Evolutionary conservation across 1,140 invertebrate genomes (phyloP).

Genomic region (Helicoverpa zea): DNA sequence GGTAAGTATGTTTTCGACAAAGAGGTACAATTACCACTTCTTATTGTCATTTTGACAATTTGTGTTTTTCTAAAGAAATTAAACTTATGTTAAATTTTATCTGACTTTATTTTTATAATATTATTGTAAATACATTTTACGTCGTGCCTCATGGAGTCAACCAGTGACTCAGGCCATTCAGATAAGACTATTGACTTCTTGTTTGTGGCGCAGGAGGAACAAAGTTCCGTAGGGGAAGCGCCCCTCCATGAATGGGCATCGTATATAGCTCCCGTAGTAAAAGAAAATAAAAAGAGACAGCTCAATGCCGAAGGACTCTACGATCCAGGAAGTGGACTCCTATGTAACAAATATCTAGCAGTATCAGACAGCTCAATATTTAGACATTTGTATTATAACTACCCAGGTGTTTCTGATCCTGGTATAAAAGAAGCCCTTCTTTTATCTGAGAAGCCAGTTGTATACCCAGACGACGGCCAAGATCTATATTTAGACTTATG

Average conservation of each 20-base stretch:
- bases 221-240: constrained; percentile 40
- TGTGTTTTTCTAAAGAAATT: too few species aligned
- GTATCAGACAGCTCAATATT: constrained; percentile 75
- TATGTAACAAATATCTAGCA: constrained; percentile 57
- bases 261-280: neutral
- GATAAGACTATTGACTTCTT: constrained; percentile 27
- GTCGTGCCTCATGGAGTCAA: neutral
- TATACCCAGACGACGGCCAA: constrained; percentile 68
- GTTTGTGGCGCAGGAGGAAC: constrained; percentile 15
- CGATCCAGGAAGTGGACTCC: constrained; percentile 55
- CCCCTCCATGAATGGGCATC: constrained; percentile 57
- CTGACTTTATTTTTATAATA: neutral
- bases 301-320: constrained; percentile 49
- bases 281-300: constrained; percentile 50
- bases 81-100: too few species aligned
- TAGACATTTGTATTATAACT: constrained; percentile 72
- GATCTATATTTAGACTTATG: constrained; percentile 72
- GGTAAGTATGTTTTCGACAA: too few species aligned
- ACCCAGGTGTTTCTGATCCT: constrained; percentile 75
- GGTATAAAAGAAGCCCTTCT: constrained; percentile 73
- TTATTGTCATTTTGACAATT: too few species aligned
- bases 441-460: constrained; percentile 58
- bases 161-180: neutral
- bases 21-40: too few species aligned
- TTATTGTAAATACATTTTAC: neutral